Evolutionary conservation across 2,113 vertebrate genomes (phyloP), one percentile per base, ranked within the genome.

Genomic region (Salvelinus fontinalis): DNA sequence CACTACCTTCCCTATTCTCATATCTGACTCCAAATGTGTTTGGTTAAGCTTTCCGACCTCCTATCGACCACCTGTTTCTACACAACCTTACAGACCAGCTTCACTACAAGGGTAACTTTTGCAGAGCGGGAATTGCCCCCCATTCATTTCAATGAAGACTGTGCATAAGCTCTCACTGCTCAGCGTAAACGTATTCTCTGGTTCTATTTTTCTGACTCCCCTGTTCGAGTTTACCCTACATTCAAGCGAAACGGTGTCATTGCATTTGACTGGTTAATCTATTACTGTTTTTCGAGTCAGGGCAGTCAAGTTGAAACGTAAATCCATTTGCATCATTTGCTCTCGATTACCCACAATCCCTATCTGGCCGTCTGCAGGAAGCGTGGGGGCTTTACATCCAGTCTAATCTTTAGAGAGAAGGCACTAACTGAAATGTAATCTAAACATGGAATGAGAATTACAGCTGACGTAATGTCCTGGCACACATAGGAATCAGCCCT

Each of bases 311-410:
- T 24, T 5, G 72, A 77, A 54, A 24, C 20, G 74, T 75, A 74
- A 84, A 89, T 87, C 83, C 79, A 64, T 84, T 85, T 87, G 75
- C 88, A 85, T 87, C 71, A 86, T 84, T 82, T 76, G 77, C 74
- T 81, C 75, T 83, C 74, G 69, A 74, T 89, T 85, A 86, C 83
- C 83, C 71, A 69, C 44, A 71, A 68, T 22, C 3, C 66, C 54
- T 49, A 75, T 78, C 65, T 78, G 60, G 74, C 27, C 27, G 54
- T 79, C 73, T 73, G 31, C 31, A 59, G 68, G 75, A 81, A 65
- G 71, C 76, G 7, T 18, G 31, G 54, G 57, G 69, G 78, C 69
- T 81, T 70, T 71, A 6, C 81, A 82, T 85, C 84, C 79, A 80
- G 78, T 72, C 69, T 85, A 81, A 86, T 86, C 81, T 76, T 34